Base-by-base conservation (phyloP, 2,797 vertebrate species). In the Anas bahamensis region DNA sequence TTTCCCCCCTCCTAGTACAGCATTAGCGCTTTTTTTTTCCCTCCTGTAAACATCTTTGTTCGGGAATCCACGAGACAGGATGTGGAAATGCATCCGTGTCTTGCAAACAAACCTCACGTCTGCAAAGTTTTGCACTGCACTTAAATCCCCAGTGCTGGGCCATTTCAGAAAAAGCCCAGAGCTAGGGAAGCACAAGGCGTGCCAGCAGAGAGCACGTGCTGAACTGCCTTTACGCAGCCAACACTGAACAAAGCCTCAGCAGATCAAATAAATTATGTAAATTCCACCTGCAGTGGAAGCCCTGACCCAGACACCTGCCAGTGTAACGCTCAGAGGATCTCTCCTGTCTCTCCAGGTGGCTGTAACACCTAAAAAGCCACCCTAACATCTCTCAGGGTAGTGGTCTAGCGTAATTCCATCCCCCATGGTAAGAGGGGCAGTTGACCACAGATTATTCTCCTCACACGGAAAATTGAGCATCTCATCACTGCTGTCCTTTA, bases 41-140 rank as follows among this genome's bases (percentile, higher is more conserved):
- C 86, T 86, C 89, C 96, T 97, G 92, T 94, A 96, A 97, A 97
- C 94, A 90, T 86, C 90, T 97, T 90, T 93, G 95, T 86, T 77
- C 92, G 68, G 95, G 97, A 93, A 97, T 89, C 86, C 87, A 77
- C 23, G 69, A 95, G 83, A 89, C 96, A 96, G 96, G 95, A 94
- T 73, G 79, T 95, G 85, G 81, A 86, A 95, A 92, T 22, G 35
- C 60, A 85, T 88, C 91, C 93, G 93, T 93, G 94, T 80, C 83
- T 91, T 23, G 37, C 88, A 92, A 92, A 76, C 37, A 24, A 94
- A 83, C 69, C 37, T 64, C 17, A 26, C 13, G 86, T 91, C 86
- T 94, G 48, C 79, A 87, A 87, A 90, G 90, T 93, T 90, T 75
- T 94, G 73, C 76, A 59, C 64, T 90, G 83, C 52, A 35, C 61